phyloP scores from a whole-genome alignment of 2,888 invertebrate species.

The Pristionchus maxplancki region DNA sequence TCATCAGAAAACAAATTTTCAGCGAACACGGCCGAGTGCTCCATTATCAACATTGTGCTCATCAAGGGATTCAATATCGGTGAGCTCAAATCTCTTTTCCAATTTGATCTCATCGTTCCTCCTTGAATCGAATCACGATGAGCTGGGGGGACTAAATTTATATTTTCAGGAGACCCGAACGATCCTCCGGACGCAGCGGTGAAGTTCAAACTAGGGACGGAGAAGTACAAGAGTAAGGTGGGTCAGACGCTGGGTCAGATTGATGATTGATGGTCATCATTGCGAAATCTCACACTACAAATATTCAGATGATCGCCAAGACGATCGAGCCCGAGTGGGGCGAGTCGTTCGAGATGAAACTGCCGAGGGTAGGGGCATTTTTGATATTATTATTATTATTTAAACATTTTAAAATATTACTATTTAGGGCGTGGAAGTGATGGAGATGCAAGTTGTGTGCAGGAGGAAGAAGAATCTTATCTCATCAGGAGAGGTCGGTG shows the following conservation, averaged over 20 bases:
- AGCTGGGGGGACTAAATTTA: too few species aligned
- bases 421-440: conserved; percentile 91
- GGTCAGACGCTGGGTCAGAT: too few species aligned
- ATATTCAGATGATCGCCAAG: conserved; percentile 82
- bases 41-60: conserved; percentile 46
- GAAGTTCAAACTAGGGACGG: conserved; percentile 96
- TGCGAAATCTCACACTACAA: too few species aligned
- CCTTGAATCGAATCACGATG: too few species aligned
- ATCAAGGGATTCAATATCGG: conserved; percentile 46
- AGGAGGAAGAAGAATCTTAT: conserved; percentile 44
- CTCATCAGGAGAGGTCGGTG: conserved; percentile 20
- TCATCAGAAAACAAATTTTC: too few species aligned
- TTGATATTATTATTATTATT: too few species aligned
- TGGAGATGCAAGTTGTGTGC: conserved; percentile 84
- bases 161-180: not conserved
- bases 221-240: conserved; percentile 94
- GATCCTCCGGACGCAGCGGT: conserved; percentile 85
- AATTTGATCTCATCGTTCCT: not conserved
- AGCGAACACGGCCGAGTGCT: conserved; percentile 27
- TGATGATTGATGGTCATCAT: too few species aligned
- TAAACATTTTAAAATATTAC: too few species aligned
- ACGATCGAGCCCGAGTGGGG: conserved; percentile 92
- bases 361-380: too few species aligned
- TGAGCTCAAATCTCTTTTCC: not conserved
- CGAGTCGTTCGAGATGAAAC: conserved; percentile 96